Percentiles rank a stretch among this genome's conserved stretches.
These are phyloP conservation scores for Steinernema carpocapsae DNA, from an alignment of 2,888 invertebrate species.

Conservation along the genomic window DNA sequence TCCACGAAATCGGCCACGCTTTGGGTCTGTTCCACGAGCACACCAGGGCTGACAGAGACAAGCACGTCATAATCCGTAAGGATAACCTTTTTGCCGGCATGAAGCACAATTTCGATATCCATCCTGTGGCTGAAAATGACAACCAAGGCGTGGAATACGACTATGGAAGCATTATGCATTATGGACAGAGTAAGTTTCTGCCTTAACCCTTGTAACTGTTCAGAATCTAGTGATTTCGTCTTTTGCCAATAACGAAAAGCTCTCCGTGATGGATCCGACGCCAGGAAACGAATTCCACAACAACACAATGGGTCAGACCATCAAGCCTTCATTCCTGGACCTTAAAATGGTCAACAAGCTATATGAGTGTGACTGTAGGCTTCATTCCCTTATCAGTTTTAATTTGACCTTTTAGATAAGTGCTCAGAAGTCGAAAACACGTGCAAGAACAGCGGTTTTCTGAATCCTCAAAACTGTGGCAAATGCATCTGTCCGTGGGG, in stretches of 20 bases:
- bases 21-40: constrained; percentile 65
- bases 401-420: constrained; percentile 33
- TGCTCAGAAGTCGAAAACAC: constrained; percentile 31
- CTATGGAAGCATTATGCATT: constrained; percentile 54
- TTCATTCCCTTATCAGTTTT: constrained; percentile 5
- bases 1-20: constrained; percentile 66
- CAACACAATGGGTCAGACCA: constrained; percentile 49
- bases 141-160: constrained; percentile 64
- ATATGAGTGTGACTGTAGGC: constrained; percentile 57
- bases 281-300: constrained; percentile 43
- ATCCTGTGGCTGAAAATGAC: constrained; percentile 56
- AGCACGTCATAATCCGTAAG: constrained; percentile 47
- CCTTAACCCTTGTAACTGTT: constrained; percentile 29
- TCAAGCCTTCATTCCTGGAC: constrained; percentile 50
- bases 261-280: constrained; percentile 42
- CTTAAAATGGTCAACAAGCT: constrained; percentile 65
- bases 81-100: constrained; percentile 46
- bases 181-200: constrained; percentile 24
- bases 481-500: constrained; percentile 62
- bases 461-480: constrained; percentile 53
- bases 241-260: constrained; percentile 4
- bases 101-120: constrained; percentile 61
- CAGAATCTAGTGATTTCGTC: background rate
- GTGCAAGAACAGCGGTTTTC: constrained; percentile 62
- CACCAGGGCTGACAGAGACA: constrained; percentile 57